A percentile compares a stretch with the other conserved stretches of the same genome.
These are phyloP conservation scores for Sinella curviseta DNA, from an alignment of 1,140 invertebrate species.

Conservation along the genomic window DNA sequence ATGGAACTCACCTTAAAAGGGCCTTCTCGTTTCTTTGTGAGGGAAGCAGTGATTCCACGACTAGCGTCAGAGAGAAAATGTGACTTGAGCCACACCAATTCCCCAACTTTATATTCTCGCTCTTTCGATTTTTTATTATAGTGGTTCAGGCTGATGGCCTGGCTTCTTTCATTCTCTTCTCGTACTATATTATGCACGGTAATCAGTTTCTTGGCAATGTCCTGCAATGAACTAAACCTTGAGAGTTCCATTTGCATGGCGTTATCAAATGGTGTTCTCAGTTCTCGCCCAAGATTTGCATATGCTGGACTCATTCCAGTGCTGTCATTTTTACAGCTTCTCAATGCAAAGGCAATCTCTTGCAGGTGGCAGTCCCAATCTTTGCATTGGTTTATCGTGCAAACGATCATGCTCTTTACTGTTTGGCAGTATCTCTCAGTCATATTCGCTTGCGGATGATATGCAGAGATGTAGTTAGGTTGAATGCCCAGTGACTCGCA, in stretches of 20 bases:
- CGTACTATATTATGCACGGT: conserved; percentile 6
- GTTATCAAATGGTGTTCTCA: conserved; percentile 44
- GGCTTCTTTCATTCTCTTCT: background rate
- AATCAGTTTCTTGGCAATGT: background rate
- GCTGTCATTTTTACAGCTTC: conserved; percentile 52
- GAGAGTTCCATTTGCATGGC: background rate
- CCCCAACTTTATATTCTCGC: conserved; percentile 15
- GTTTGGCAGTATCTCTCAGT: conserved; percentile 45
- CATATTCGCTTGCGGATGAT: conserved; percentile 45
- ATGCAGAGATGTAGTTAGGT: conserved; percentile 40
- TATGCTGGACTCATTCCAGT: conserved; percentile 54
- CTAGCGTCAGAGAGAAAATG: background rate
- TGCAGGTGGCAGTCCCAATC: conserved; percentile 53
- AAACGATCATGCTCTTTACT: conserved; percentile 47
- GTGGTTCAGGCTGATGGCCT: background rate
- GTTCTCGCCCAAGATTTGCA: conserved; percentile 53
- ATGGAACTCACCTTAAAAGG: background rate
- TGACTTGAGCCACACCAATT: background rate
- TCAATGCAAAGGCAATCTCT: conserved; percentile 55
- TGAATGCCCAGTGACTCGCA: conserved; percentile 25
- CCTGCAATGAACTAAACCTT: background rate
- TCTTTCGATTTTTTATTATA: conserved; percentile 24
- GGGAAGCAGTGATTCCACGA: background rate
- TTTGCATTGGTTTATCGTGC: conserved; percentile 36
- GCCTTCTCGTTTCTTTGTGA: background rate